Percentiles rank a stretch among this genome's conserved stretches.
phyloP scores from a whole-genome alignment of 1,140 invertebrate species.

The Steinernema khuongi region DNA sequence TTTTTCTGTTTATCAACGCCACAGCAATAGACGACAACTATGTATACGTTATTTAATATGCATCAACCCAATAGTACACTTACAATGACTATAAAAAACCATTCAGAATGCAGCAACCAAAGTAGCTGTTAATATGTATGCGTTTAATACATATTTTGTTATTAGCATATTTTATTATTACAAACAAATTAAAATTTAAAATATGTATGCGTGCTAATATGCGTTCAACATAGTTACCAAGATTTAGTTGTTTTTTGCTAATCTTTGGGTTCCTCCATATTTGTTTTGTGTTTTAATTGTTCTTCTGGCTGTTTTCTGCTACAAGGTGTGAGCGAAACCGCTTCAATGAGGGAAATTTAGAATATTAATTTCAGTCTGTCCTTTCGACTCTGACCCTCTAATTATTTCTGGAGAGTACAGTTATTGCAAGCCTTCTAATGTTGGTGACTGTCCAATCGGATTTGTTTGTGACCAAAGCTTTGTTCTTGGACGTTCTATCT shows the following conservation, averaged over 20 bases:
- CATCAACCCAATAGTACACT: too few species aligned
- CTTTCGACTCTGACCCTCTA: constrained; percentile 46
- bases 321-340: neutral
- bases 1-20: too few species aligned
- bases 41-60: too few species aligned
- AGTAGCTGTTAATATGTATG: too few species aligned
- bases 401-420: constrained; percentile 41
- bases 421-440: constrained; percentile 45
- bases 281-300: constrained; percentile 4
- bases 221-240: neutral
- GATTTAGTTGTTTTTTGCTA: neutral
- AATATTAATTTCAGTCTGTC: constrained; percentile 50
- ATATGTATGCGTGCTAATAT: neutral
- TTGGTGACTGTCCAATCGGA: constrained; percentile 46
- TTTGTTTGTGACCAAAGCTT: constrained; percentile 51
- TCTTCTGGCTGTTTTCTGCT: neutral
- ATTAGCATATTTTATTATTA: too few species aligned
- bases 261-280: neutral
- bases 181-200: neutral
- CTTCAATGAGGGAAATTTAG: constrained; percentile 7
- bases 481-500: constrained; percentile 49
- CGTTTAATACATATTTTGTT: too few species aligned
- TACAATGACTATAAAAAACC: too few species aligned
- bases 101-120: too few species aligned
- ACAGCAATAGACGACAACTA: too few species aligned